Base-by-base conservation (phyloP, 23 tunicate species). In the Trididemnum miniatum region DNA sequence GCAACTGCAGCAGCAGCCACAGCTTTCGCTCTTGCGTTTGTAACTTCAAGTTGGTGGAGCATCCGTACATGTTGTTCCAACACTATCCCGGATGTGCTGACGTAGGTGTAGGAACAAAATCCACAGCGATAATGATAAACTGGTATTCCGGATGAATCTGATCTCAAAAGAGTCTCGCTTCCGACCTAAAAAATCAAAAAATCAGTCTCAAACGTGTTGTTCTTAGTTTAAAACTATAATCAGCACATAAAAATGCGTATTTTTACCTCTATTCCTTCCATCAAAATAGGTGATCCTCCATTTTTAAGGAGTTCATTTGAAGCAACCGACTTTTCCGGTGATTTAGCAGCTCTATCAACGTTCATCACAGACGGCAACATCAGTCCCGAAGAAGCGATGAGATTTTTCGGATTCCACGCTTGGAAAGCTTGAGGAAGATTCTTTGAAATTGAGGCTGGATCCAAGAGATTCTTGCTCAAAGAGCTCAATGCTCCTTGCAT, bases 401-500 rank as follows among this genome's bases (percentile, higher is more conserved):
- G 72, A 67, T 40, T 81, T 27, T 80, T 80, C 32, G 84, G 86
- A 39, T 81, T 79, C 32, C 81, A 85, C 29, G 71, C 78, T 32
- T 84, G 54, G 54, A 44, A 44, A 15, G 9, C 15, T 7, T 9
- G 15, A 44, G 54, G 54, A 7, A 44, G 54, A 9, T 7, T 7
- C 15, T 44, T 9, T 44, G 54, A 44, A n/a, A n/a, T n/a, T n/a
- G n/a, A n/a, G n/a, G n/a, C n/a, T n/a, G 90, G 63, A 59, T 74
- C 86, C 59, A 76, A 52, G 27, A 86, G 84, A 38, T 81, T 49
- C 44, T 91, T 91, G 50, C 84, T 86, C 72, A 91, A 86, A 22
- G 85, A 59, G 87, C 84, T 91, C 51, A 91, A 62, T 32, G 85
- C 82, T 37, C 89, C 97, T 69, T 86, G 91, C 91, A 91, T 91